Conservation (phyloP, 2,797 vertebrate species). For the Hephaestus fuliginosus region DNA sequence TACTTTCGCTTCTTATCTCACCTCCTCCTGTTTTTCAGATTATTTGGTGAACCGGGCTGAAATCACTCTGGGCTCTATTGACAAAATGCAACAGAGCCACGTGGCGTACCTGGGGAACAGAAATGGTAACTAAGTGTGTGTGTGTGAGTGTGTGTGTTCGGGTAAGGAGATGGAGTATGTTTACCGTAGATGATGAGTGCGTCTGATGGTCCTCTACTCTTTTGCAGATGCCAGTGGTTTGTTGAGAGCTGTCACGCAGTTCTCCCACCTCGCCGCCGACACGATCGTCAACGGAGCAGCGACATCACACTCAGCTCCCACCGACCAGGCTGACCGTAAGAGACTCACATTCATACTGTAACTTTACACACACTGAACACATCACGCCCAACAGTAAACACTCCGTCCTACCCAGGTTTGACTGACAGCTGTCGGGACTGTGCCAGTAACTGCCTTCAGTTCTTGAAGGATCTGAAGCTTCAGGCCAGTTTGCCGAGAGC, state of each 20-base stretch:
- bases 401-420: conserved; percentile 67
- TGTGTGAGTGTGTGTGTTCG: background rate
- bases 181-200: background rate
- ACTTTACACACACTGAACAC: background rate
- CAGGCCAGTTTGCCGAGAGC: conserved; percentile 79
- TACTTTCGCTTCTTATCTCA: background rate
- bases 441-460: conserved; percentile 82
- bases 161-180: background rate
- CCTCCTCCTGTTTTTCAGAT: conserved; percentile 82
- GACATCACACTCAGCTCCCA: conserved; percentile 89
- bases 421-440: conserved; percentile 83
- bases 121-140: conserved; percentile 67
- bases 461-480: conserved; percentile 83
- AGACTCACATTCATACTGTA: conserved; percentile 13
- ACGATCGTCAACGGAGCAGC: conserved; percentile 91
- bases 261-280: conserved; percentile 92
- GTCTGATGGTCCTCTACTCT: background rate
- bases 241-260: conserved; percentile 89
- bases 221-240: conserved; percentile 86
- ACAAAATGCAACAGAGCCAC: conserved; percentile 88
- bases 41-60: conserved; percentile 91
- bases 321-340: conserved; percentile 93
- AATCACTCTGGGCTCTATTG: conserved; percentile 86
- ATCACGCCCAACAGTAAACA: too few relatives aligned
- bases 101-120: conserved; percentile 76